Evolutionary conservation across 2,113 vertebrate species (phyloP), one percentile per base, ranked within the genome.

Genomic region (Aegithalos caudatus): DNA sequence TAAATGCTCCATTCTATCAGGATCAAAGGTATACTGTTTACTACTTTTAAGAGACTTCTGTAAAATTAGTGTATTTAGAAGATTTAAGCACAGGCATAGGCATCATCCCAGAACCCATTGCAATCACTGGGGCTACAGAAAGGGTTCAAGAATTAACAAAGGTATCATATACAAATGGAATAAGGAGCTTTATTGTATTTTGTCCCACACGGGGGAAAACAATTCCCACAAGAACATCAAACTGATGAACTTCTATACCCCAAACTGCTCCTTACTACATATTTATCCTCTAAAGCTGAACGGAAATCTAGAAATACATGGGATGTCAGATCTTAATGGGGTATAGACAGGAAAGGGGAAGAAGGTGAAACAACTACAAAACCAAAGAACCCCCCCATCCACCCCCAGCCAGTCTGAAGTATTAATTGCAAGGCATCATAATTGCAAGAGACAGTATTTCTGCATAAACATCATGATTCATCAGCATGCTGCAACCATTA

Each of bases 391-490:
- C 3, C 25, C 14, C n/a, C 35, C 64, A 77, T 42, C 60, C 73
- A 66, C 21, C 42, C 35, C 69, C 81, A 65, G 29, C 33, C 70
- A 56, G 48, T 35, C 90, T 37, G 74, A 87, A 92, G 42, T 45
- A 57, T 45, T 54, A 85, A 64, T 3, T 65, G 71, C 94, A 88
- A 88, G 62, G 76, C 88, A 82, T 66, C 45, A 10, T 6, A 64
- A 58, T 21, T 91, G 58, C 48, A 77, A 65, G 35, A 81, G 82
- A 78, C 81, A 95, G 16, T 64, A 96, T 91, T 94, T 96, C 90
- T 94, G 87, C 94, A 86, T 83, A 69, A 96, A 94, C 23, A 73
- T 47, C 83, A 74, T 9, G 19, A 66, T 66, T 64, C 35, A 66
- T 37, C 29, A 71, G 64, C 64, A 83, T 17, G n/a, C 70, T 79